Conservation (phyloP, 2,113 vertebrate genomes). For the Dipodomys stephensi region DNA sequence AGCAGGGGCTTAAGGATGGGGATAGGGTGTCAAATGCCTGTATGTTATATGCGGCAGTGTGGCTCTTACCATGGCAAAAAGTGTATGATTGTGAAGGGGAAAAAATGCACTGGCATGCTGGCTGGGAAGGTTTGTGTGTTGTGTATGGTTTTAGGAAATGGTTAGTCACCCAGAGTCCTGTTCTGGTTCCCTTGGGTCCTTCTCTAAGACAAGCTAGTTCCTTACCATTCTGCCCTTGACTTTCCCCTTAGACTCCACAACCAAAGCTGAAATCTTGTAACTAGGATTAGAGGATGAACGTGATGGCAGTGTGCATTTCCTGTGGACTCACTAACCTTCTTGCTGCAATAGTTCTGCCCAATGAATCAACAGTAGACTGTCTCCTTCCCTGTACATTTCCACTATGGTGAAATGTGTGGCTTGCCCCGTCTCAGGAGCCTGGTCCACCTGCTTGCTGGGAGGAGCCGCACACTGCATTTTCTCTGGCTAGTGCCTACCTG, state of each 20-base stretch:
- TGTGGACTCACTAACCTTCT: conserved; percentile 73
- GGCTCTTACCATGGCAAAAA: neutral
- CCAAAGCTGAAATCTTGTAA: conserved; percentile 63
- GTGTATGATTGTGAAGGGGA: neutral
- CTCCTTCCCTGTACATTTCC: conserved; percentile 24
- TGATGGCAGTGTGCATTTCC: conserved; percentile 68
- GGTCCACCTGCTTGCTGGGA: conserved; percentile 60
- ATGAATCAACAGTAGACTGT: conserved; percentile 48
- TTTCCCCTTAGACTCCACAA: neutral
- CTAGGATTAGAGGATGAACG: conserved; percentile 62
- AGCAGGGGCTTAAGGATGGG: neutral
- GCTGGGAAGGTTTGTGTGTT: neutral
- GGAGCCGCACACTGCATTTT: conserved; percentile 64
- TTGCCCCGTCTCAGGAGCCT: conserved; percentile 36
- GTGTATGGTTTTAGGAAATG: fast-evolving
- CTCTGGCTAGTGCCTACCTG: conserved; percentile 30
- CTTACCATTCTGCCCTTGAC: neutral
- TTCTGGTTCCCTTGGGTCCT: neutral
- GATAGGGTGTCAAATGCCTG: conserved; percentile 85
- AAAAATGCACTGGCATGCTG: neutral
- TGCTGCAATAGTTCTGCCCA: conserved; percentile 59
- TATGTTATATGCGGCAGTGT: conserved; percentile 62
- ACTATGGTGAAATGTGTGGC: conserved; percentile 64
- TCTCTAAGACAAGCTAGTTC: neutral
- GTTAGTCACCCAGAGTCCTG: neutral